These are phyloP conservation scores for Meda fulgida DNA, from an alignment of 2,797 vertebrate genomes.

Conservation along the genomic window DNA sequence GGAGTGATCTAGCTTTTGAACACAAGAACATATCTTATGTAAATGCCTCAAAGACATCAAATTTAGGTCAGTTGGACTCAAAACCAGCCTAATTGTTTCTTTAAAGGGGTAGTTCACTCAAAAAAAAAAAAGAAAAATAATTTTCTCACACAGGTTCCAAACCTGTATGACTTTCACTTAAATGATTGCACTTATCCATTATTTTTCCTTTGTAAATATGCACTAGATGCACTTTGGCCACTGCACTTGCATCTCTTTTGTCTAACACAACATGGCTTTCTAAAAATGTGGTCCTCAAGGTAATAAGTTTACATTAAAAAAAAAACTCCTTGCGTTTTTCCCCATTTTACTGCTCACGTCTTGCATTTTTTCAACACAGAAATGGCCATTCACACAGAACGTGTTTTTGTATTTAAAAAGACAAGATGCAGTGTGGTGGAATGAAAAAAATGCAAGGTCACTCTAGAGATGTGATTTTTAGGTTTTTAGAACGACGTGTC, in stretches of 20 bases:
- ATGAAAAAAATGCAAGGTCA: background rate
- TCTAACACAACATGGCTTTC: background rate
- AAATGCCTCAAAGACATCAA: background rate
- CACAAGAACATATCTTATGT: background rate
- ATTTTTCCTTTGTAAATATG: background rate
- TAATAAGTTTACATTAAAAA: background rate
- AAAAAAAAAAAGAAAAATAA: background rate
- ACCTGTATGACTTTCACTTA: background rate
- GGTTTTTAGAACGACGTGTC: background rate
- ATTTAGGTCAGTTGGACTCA: background rate
- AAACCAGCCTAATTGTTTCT: background rate
- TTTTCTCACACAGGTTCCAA: background rate
- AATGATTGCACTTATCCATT: background rate
- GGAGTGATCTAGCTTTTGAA: background rate
- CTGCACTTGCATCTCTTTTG: background rate
- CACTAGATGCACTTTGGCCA: background rate
- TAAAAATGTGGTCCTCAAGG: background rate
- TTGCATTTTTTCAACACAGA: background rate
- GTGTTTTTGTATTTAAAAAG: background rate
- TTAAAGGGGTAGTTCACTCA: background rate
- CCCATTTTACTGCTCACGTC: no score
- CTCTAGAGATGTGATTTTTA: background rate
- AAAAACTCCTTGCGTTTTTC: background rate
- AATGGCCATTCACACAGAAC: background rate
- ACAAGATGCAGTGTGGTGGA: background rate